Conservation (phyloP, 2,888 invertebrate species). For the Barypeithes pellucidus region DNA sequence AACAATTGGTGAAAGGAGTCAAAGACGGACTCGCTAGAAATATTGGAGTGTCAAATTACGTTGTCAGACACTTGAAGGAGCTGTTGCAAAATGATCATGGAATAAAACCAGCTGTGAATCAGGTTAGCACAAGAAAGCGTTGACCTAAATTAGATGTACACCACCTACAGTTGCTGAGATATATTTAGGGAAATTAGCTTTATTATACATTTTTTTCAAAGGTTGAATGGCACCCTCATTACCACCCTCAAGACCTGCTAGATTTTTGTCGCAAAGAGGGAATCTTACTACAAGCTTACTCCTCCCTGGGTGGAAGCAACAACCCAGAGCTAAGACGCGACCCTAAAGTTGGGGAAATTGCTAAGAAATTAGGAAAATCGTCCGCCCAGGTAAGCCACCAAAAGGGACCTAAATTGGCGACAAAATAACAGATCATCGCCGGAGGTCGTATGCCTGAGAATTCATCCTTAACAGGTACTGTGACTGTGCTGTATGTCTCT, state of each 20-base stretch:
- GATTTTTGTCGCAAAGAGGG: slow-evolving; percentile 77
- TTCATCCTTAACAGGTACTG: too few species aligned
- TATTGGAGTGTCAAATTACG: slow-evolving; percentile 90
- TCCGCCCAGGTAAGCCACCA: slow-evolving; percentile 75
- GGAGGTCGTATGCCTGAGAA: too few species aligned
- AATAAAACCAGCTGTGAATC: slow-evolving; percentile 82
- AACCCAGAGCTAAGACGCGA: slow-evolving; percentile 74
- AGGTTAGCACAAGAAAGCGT: slow-evolving; percentile 71
- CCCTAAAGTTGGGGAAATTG: slow-evolving; percentile 75
- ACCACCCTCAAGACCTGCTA: slow-evolving; percentile 76
- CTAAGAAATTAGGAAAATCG: slow-evolving; percentile 74
- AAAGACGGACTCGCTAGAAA: slow-evolving; percentile 76
- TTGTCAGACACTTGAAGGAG: slow-evolving; percentile 79
- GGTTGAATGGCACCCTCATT: slow-evolving; percentile 89
- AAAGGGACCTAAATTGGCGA: too few species aligned
- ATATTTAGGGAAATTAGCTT: too few species aligned
- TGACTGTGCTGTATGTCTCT: too few species aligned
- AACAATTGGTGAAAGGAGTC: slow-evolving; percentile 77
- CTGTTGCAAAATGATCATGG: slow-evolving; percentile 73
- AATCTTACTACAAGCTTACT: slow-evolving; percentile 86
- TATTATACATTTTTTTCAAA: slow-evolving; percentile 61
- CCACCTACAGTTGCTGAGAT: too few species aligned
- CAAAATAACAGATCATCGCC: too few species aligned
- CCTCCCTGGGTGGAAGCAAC: slow-evolving; percentile 79
- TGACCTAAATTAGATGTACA: not conserved